Base-by-base conservation (phyloP, 2,113 vertebrate species). In the Mesoclemmys tuberculata region DNA sequence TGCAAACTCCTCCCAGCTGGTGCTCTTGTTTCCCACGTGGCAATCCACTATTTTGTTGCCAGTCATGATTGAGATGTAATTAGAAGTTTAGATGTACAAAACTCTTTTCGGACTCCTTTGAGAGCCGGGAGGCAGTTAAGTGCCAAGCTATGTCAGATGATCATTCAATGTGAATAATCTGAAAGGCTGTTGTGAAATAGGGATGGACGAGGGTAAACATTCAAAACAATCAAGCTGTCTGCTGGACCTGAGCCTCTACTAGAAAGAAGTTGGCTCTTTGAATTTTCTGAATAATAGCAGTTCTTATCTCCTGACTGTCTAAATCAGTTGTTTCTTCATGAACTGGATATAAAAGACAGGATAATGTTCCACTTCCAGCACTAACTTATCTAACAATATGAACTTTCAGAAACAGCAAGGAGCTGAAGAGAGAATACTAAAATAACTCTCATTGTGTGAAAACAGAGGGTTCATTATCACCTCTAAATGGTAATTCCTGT, bases 401-500 rank as follows among this genome's bases (percentile, higher is more conserved):
- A 68, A 91, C 13, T 94, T 80, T 93, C 61, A 94, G 87, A 95
- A 88, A 6, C 81, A 74, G 79, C 92, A 92, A 96, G 9, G 31
- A 91, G 14, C 27, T 94, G 52, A 92, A 79, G 85, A 93, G 89
- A 93, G 78, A 95, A 74, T 35, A 82, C 18, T 61, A 78, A 96
- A 97, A 94, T 74, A 74, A 61, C 9, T 82, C 71, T 54, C 13
- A 11, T 12, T 92, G 3, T 91, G 93, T 97, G 68, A 91, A 97
- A 97, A 46, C 5, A 5, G 86, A 82, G 11, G 71, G 64, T 96
- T 97, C 82, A 49, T 92, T 93, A 54, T 94, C 56, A 90, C 24
- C 8, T 95, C 78, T 89, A 91, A 96, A 94, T 89, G 88, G 44
- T 52, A 97, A 93, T 92, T 94, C 5, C 22, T 92, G 35, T n/a